Evolutionary conservation across 1,140 invertebrate genomes (phyloP), one percentile per base, ranked within the genome.

Genomic region (Ectropis grisescens): DNA sequence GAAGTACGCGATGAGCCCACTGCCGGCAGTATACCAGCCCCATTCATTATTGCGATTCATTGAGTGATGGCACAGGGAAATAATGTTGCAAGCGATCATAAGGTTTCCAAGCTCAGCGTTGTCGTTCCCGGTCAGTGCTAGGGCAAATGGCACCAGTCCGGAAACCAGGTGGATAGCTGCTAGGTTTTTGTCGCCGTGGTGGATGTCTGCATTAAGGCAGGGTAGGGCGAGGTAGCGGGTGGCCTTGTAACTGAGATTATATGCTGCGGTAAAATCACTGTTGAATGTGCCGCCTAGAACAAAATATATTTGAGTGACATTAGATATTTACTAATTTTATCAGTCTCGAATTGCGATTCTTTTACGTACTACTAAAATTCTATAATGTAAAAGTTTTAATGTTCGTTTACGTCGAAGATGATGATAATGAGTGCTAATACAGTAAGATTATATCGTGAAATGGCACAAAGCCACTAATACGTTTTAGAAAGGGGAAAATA

Each of bases 1-100:
- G 11, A 79, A 67, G 41, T 79, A 79, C 0, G 74, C 57, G 9
- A 71, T 30, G 4, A 67, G 14, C 1, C 48, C 62, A 1, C 68
- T 59, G 0, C 52, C 70, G 0, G 70, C 67, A 0, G 72, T 71
- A n/a, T 57, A 75, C 58, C 64, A 75, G 0, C 68, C 72, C 59
- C 59, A 78, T 11, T 57, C 46, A 3, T 43, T 44, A 1, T 58
- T 44, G 28, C 57, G 29, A 15, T 57, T 36, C 1, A 59, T 25
- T 2, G 68, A 65, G 33, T 65, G 72, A 13, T 65, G 30, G 13
- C 52, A 58, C 4, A 75, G 31, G 5, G 66, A 67, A 2, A 70
- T 44, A 11, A 71, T 56, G 35, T 79, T 79, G 33, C 54, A 47
- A 9, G 65, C 65, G 0, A 79, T 55, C 5, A 64, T 22, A 1